Conservation (phyloP, 2,797 vertebrate genomes). For the Setipinna tenuifilis region DNA sequence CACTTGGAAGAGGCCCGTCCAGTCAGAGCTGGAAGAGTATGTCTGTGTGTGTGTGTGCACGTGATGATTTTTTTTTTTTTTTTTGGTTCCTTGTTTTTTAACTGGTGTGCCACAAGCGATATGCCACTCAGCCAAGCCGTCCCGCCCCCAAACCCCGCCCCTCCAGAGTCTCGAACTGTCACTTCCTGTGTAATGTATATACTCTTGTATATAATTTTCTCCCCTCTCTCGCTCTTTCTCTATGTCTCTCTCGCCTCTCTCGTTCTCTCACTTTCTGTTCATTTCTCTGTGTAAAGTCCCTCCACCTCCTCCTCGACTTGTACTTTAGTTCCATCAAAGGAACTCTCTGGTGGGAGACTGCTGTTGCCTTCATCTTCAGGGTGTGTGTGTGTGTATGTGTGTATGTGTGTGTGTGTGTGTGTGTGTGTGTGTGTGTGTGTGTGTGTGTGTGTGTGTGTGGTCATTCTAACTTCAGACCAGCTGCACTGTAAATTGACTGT, state of each 20-base stretch:
- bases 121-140: conserved; percentile 52
- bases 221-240: conserved; percentile 37
- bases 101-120: conserved; percentile 60
- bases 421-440: conserved; percentile 35
- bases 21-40: conserved; percentile 3
- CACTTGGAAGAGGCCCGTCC: background rate
- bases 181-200: conserved; percentile 76
- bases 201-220: conserved; percentile 73
- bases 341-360: conserved; percentile 52
- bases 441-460: background rate
- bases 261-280: background rate
- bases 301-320: background rate
- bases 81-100: conserved; percentile 50
- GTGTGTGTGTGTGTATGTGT: conserved; percentile 48
- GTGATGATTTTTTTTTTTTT: conserved; percentile 78
- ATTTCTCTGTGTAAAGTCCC: background rate
- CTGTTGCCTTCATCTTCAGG: conserved; percentile 71
- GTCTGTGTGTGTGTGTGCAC: conserved; percentile 60
- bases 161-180: conserved; percentile 60
- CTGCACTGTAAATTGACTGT: conserved; percentile 71
- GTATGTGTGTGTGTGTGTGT: conserved; percentile 27
- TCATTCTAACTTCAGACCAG: conserved; percentile 68
- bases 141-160: conserved; percentile 39
- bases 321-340: background rate
- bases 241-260: conserved; percentile 31